These are phyloP conservation scores for Anableps anableps DNA, from an alignment of 2,797 vertebrate genomes.

Conservation along the genomic window DNA sequence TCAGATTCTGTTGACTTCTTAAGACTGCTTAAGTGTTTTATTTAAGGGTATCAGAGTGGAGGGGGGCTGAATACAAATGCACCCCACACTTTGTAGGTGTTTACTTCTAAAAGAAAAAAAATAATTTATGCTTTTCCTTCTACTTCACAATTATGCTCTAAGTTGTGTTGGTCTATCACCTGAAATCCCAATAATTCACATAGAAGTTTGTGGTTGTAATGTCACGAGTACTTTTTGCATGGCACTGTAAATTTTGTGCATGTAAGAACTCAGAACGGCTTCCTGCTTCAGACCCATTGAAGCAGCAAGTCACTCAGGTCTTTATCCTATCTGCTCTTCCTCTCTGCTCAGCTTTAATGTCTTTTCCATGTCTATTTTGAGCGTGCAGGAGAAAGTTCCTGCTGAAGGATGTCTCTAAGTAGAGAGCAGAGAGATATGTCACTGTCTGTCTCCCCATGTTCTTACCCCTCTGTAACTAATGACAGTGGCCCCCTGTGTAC, in stretches of 20 bases:
- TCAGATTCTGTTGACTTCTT: neutral
- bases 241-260: slow-evolving; percentile 37
- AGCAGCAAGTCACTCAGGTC: slow-evolving; percentile 52
- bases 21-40: neutral
- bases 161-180: neutral
- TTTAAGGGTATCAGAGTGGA: neutral
- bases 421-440: slow-evolving; percentile 73
- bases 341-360: slow-evolving; percentile 78
- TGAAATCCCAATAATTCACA: neutral
- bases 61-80: too few species aligned
- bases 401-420: slow-evolving; percentile 77
- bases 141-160: neutral
- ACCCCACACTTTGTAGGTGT: neutral
- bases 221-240: neutral
- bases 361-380: slow-evolving; percentile 78
- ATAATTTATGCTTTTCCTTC: neutral
- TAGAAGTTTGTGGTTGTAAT: neutral
- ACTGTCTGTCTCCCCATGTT: slow-evolving; percentile 71
- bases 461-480: slow-evolving; percentile 74
- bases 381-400: slow-evolving; percentile 68
- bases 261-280: slow-evolving; percentile 42
- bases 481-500: slow-evolving; percentile 54
- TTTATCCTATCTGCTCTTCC: slow-evolving; percentile 63
- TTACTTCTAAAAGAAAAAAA: too few species aligned
- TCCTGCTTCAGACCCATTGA: slow-evolving; percentile 44